Evolutionary conservation across 2,113 vertebrate genomes (phyloP).

Genomic region (Heptranchias perlo): DNA sequence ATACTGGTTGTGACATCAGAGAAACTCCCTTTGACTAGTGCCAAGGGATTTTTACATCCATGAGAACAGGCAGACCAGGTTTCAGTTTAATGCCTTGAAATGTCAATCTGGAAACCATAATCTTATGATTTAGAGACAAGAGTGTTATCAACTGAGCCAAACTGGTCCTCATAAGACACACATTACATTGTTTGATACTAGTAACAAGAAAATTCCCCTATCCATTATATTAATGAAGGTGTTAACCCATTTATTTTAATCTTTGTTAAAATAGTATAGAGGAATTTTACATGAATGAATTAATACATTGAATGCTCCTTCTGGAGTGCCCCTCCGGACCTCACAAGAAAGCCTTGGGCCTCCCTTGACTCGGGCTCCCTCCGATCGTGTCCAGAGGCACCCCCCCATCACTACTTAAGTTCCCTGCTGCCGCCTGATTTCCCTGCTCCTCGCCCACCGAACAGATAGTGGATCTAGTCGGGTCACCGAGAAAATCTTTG

Average conservation of each 20-base stretch:
- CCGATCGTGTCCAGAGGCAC: not conserved
- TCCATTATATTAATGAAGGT: not conserved
- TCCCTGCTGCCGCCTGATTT: not conserved
- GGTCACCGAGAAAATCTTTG: not conserved
- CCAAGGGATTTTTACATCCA: not conserved
- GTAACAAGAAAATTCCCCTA: not conserved
- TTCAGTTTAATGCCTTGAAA: not conserved
- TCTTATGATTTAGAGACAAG: not conserved
- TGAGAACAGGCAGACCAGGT: not conserved
- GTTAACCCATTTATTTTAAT: not conserved
- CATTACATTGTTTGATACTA: not conserved
- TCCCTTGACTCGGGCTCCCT: not conserved
- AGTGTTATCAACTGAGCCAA: not conserved
- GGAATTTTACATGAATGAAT: not conserved
- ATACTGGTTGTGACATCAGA: not conserved
- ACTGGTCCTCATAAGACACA: not conserved
- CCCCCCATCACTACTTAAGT: not conserved
- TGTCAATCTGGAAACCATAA: not conserved
- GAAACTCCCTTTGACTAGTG: not conserved
- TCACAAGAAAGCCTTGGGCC: not conserved
- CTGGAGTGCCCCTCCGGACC: not conserved
- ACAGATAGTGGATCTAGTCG: not conserved
- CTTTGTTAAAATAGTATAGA: not conserved
- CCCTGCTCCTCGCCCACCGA: not conserved
- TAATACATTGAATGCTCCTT: no score